phyloP scores from a whole-genome alignment of 2,113 vertebrate species.

The Phrynosoma platyrhinos region DNA sequence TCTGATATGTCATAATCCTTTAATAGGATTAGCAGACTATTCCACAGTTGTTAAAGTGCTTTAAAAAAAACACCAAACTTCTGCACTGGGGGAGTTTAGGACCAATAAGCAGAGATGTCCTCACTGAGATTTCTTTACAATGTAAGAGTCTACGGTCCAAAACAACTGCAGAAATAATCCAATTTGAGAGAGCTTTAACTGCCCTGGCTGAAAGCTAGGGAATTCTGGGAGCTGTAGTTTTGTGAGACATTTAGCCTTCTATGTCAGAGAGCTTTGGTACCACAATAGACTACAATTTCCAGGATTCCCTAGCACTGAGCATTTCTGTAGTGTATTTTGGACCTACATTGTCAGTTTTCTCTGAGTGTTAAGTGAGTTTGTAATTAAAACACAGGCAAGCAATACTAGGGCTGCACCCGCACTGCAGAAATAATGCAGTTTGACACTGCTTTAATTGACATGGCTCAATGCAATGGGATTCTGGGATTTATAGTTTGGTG shows the following conservation, averaged over 20 bases:
- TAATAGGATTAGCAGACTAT: conserved; percentile 26
- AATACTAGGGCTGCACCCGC: neutral
- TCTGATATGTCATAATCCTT: conserved; percentile 53
- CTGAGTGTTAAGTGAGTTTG: neutral
- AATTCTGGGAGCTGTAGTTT: too few relatives aligned
- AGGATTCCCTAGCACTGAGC: too few relatives aligned
- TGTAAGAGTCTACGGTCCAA: neutral
- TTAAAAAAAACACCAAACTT: conserved; percentile 26
- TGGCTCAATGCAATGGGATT: too few relatives aligned
- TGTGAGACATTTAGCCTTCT: too few relatives aligned
- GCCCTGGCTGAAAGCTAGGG: too few relatives aligned
- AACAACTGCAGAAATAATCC: too few relatives aligned
- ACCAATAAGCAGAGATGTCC: neutral
- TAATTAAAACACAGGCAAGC: neutral
- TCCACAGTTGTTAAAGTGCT: conserved; percentile 35
- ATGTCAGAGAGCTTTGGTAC: too few relatives aligned
- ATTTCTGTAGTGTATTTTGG: neutral
- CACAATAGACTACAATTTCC: too few relatives aligned
- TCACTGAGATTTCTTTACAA: neutral
- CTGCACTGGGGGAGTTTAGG: conserved; percentile 1
- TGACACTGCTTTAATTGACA: too few relatives aligned
- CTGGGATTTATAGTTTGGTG: too few relatives aligned
- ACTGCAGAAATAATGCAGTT: too few relatives aligned
- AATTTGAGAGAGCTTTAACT: too few relatives aligned
- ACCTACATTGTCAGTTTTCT: neutral